Percentiles rank a stretch among this genome's conserved stretches.
Evolutionary conservation across 2,888 invertebrate genomes (phyloP).

Genomic region (Drosophila sordidapex): DNA sequence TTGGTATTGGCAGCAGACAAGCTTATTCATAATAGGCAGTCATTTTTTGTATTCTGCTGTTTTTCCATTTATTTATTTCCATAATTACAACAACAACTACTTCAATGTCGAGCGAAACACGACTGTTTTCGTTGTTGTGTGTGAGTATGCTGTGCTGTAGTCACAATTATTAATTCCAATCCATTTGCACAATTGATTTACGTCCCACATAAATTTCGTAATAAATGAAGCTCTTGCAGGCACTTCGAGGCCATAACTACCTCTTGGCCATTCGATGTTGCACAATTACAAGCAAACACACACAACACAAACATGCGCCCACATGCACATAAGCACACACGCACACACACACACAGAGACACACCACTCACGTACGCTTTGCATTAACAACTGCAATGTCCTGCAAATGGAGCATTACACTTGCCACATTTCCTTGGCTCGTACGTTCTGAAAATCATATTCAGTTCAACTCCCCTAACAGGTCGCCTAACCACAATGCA

Average conservation of each 20-base stretch:
- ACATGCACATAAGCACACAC: slow-evolving; percentile 6
- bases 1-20: slow-evolving; percentile 19
- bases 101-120: neutral
- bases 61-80: slow-evolving; percentile 27
- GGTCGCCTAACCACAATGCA: neutral
- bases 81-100: slow-evolving; percentile 53
- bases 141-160: slow-evolving; percentile 29
- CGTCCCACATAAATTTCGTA: slow-evolving; percentile 74
- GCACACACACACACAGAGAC: neutral
- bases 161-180: slow-evolving; percentile 83
- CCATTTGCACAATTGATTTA: slow-evolving; percentile 82
- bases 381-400: slow-evolving; percentile 68
- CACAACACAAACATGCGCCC: slow-evolving; percentile 11
- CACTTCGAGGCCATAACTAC: slow-evolving; percentile 48
- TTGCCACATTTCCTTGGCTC: slow-evolving; percentile 42
- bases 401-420: slow-evolving; percentile 33
- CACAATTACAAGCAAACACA: slow-evolving; percentile 17
- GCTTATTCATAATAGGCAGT: slow-evolving; percentile 38
- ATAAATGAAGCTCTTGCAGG: slow-evolving; percentile 73
- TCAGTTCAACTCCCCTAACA: neutral
- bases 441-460: slow-evolving; percentile 27
- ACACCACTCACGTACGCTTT: slow-evolving; percentile 35
- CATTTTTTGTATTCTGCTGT: slow-evolving; percentile 3
- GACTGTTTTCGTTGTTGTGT: slow-evolving; percentile 22
- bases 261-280: slow-evolving; percentile 40